A percentile compares a stretch with the other conserved stretches of the same genome.
Conservation (phyloP, 2,113 vertebrate species). For the Origma solitaria region DNA sequence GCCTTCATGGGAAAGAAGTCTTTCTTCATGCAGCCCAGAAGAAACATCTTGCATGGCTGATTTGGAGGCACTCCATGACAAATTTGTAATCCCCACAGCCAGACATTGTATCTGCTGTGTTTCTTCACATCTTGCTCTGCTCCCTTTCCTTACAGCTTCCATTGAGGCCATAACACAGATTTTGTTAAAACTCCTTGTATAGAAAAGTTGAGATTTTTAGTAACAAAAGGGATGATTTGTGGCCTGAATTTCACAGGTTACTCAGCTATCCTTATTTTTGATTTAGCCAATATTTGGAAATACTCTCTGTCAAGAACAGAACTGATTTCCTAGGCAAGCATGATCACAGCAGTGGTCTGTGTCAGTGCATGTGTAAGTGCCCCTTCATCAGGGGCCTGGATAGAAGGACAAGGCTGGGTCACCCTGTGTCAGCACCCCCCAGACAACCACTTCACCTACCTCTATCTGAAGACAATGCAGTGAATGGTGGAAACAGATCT, state of each 20-base stretch:
- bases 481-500: neutral
- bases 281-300: neutral
- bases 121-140: neutral
- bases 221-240: neutral
- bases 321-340: neutral
- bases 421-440: neutral
- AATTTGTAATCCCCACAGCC: neutral
- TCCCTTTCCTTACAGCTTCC: neutral
- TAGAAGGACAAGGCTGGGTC: neutral
- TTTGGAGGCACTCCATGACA: neutral
- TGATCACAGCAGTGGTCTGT: neutral
- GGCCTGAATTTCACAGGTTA: neutral
- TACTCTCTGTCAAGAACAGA: neutral
- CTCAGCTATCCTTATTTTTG: neutral
- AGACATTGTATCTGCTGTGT: neutral
- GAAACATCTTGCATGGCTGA: neutral
- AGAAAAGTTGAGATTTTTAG: neutral
- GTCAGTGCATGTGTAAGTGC: fast-evolving
- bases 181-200: neutral
- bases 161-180: neutral
- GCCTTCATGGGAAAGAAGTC: neutral
- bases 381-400: neutral
- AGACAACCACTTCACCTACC: neutral
- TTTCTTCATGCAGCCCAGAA: neutral
- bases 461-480: neutral